Evolutionary conservation across 2,888 invertebrate species (phyloP), one percentile per base, ranked within the genome.

Genomic region (Dicyrtoma fusca): DNA sequence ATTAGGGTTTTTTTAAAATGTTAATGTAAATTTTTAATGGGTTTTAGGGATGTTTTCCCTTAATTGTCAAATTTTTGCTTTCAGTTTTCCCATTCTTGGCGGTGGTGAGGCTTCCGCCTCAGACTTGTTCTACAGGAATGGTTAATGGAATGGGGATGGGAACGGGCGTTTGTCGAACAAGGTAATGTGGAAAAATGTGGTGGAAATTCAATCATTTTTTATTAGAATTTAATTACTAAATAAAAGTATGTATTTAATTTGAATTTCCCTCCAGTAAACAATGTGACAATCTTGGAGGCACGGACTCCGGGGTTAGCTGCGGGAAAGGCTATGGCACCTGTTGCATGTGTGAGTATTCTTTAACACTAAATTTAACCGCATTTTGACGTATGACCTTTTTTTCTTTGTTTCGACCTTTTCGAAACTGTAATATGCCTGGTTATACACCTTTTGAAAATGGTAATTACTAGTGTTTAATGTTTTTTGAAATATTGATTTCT

Each of bases 31-130:
- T 5, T 8, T 34, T 34, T 34, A 34, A 34, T 34, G 34, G 8
- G 8, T 34, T 8, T 34, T 8, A 34, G 34, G n/a, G n/a, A n/a
- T n/a, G n/a, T n/a, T n/a, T n/a, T n/a, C n/a, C n/a, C 34, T 34
- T 34, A 34, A 34, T 34, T 34, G 34, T 34, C 3, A 34, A 34
- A 34, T 53, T 53, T 3, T 53, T 3, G 19, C 6, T 53, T 53
- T 19, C 6, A 65, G 65, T 65, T 1, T 51, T 65, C 19, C 65
- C 65, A 13, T 51, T 65, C 26, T 14, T 65, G 23, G 51, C 65
- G 1, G 26, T 51, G n/a, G 49, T 65, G 1, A 17, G 14, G 34
- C 10, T 14, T 51, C 23, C 25, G 23, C 3, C 23, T 51, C 17
- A 23, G 10, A 51, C n/a, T 25, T 65, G 65, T 19, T 11, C 25